Base-by-base conservation (phyloP, 2,888 invertebrate genomes). In the Tiliacea aurago region DNA sequence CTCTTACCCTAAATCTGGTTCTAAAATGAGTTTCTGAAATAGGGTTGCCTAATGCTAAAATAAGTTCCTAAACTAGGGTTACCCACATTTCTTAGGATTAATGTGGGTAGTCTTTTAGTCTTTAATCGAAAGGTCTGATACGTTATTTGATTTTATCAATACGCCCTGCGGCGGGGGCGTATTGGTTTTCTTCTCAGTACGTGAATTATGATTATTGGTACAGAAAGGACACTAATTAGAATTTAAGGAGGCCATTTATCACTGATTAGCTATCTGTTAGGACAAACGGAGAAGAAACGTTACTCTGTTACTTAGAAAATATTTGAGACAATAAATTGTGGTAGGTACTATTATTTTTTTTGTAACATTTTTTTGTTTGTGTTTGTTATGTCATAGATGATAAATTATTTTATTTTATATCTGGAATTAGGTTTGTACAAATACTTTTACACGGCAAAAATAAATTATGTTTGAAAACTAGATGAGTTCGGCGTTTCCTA, bases 101-200 rank as follows among this genome's bases (percentile, higher is more conserved):
- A 15, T 13, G 47, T 23, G 23, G 61, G 18, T 28, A 55, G 47
- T 49, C 47, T 41, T 78, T 78, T 69, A 56, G 61, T 62, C 23
- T 73, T 62, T 33, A 78, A 56, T 69, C 67, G 23, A 43, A 64
- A 53, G n/a, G 47, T 43, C 41, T 45, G 18, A 63, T 70, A 63
- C 20, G 20, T 80, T 66, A 67, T 23, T 63, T 70, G 79, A 80
- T 80, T 66, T 66, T 80, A 80, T 80, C 80, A 37, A 28, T 55
- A 55, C 58, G 58, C 41, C 53, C 66, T 37, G 49, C 20, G 45
- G 41, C 41, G 45, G 45, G 23, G 45, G 45, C 33, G 66, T 67
- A 67, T 51, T 51, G 41, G 64, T 51, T 67, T 75, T 55, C 59
- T 70, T 55, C 6, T 58, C 20, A 49, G 69, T 65, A 23, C 64